Evolutionary conservation across 2,113 vertebrate genomes (phyloP), one percentile per base, ranked within the genome.

Genomic region (Plotosus lineatus): DNA sequence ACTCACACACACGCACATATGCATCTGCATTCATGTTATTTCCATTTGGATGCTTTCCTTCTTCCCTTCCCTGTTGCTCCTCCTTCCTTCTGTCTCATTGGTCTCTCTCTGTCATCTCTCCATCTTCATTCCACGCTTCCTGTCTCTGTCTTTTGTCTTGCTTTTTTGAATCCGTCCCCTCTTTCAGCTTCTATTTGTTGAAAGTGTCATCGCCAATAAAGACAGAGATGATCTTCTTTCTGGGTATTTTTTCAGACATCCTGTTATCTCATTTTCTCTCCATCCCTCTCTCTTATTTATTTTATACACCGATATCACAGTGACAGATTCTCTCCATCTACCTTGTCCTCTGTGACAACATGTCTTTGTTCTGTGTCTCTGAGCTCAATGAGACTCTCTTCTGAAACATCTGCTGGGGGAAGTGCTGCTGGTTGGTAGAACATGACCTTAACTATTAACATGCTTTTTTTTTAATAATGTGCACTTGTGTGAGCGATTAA

Each of bases 1-100:
- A 46, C 44, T 9, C 44, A 46, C 44, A 46, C 44, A 46, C 44
- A 46, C 44, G 12, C 0, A 46, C 44, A 46, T 1, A 46, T 46
- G 4, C 40, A 63, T 44, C 11, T 77, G 58, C 69, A 66, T 77
- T 28, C 21, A 5, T 68, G 6, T 23, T 55, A 60, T 66, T 23
- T 58, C 75, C 51, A 71, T 53, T 55, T 15, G 51, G 23, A 53
- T 63, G 42, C 75, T 69, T 4, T 21, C 42, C 31, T 33, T 69
- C 33, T 40, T 69, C 60, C 40, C 78, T 75, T 55, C 61, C 50
- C 69, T 31, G 14, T 26, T 51, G 36, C 66, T 53, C 12, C 51
- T 79, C 74, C 51, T 63, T 74, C 55, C 86, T 66, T 83, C 80
- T 80, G 44, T 51, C 42, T 72, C 77, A 72, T 46, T 46, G 2